phyloP scores from a whole-genome alignment of 2,113 vertebrate species.

The Otus sunia region DNA sequence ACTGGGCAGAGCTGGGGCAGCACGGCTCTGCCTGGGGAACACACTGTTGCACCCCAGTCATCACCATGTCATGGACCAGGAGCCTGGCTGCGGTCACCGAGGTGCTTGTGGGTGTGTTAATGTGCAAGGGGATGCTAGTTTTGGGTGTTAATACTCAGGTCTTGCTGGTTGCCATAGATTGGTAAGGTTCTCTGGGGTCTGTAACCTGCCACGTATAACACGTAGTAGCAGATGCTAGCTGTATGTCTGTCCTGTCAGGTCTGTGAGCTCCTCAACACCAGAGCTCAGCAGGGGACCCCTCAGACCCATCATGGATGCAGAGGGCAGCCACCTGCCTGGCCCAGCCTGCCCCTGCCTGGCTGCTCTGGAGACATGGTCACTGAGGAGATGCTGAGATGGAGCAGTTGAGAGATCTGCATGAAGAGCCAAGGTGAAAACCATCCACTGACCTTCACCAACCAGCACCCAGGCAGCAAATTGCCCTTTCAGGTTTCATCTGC shows the following conservation, averaged over 20 bases:
- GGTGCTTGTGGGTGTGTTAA: fast-evolving
- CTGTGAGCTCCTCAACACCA: neutral
- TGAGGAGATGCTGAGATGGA: fast-evolving
- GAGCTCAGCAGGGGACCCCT: neutral
- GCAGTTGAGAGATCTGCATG: fast-evolving
- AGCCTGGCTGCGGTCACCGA: neutral
- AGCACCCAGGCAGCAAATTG: neutral
- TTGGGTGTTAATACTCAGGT: neutral
- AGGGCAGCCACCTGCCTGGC: fast-evolving
- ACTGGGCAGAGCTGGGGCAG: neutral
- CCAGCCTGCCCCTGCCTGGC: neutral
- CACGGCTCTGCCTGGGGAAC: neutral
- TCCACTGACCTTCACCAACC: fast-evolving
- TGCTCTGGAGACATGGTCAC: fast-evolving
- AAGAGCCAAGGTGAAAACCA: neutral
- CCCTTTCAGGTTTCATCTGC: neutral
- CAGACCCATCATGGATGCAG: fast-evolving
- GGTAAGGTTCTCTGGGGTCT: neutral
- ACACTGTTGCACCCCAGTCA: neutral
- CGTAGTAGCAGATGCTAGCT: fast-evolving
- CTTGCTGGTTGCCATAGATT: neutral
- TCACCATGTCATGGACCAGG: neutral
- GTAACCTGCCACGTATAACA: too few species aligned
- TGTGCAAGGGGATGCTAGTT: neutral
- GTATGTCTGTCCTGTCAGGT: fast-evolving